Base-by-base conservation (phyloP, 2,888 invertebrate species). In the Orthosia cruda region DNA sequence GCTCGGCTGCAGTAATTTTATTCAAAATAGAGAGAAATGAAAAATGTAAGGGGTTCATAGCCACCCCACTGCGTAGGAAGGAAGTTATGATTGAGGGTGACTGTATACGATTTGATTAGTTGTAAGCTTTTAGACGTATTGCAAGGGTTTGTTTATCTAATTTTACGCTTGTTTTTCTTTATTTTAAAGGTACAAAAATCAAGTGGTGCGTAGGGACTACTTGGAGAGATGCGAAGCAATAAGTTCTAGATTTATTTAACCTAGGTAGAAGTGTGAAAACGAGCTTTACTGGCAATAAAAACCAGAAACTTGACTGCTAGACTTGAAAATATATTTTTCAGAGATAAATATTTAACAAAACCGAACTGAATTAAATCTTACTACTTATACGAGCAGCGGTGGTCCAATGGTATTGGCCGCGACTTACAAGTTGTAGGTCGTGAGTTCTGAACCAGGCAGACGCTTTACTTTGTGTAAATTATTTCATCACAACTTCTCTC, bases 51-150 rank as follows among this genome's bases (percentile, higher is more conserved):
- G 83, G 85, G 84, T 78, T 86, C 77, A 84, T 84, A 87, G 88
- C 87, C 87, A 77, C 85, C 83, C 82, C 83, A 72, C 80, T 85
- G 77, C 79, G 87, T 86, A 81, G 89, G 88, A 88, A 89, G 89
- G 88, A 92, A 92, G 91, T 91, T 92, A 89, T 93, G 92, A 93
- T 92, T 88, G 90, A 91, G 93, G 92, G 89, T 80, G 90, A 91
- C 87, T 92, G 92, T 91, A 91, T 92, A 77, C 87, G 89, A 92
- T 91, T 91, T 92, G 91, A 92, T 91, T 92, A 91, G 87, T 90
- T 87, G 85, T 85, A 82, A 87, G 88, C 88, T 91, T 83, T 91
- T 83, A 87, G 84, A 87, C 77, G 86, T 87, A 90, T 91, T 92
- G 88, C 84, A 57, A 63, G 32, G 52, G 59, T 59, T 77, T 62